phyloP scores from a whole-genome alignment of 2,113 vertebrate genomes.

The Podocnemis expansa region DNA sequence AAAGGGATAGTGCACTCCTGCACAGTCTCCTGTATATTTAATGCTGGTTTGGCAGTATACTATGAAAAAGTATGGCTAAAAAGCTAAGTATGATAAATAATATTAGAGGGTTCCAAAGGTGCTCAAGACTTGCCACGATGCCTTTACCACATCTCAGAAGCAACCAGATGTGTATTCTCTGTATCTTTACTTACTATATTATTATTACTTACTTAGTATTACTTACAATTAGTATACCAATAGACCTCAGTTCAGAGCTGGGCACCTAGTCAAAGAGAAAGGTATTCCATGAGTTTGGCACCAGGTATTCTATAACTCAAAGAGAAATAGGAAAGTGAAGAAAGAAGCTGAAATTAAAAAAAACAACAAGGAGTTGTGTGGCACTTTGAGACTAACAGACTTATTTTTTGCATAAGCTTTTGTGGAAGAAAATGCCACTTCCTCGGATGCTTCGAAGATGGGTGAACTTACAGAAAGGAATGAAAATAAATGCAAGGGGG shows the following conservation, averaged over 20 bases:
- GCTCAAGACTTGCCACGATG: neutral
- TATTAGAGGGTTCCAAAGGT: neutral
- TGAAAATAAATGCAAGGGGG: too few relatives aligned
- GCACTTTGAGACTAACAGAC: too few relatives aligned
- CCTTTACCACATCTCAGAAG: neutral
- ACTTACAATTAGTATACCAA: too few relatives aligned
- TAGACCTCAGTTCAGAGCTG: neutral
- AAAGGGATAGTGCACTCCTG: neutral
- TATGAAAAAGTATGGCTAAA: neutral
- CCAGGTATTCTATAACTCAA: neutral
- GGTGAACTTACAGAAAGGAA: too few relatives aligned
- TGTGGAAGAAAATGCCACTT: too few relatives aligned
- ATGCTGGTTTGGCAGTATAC: neutral
- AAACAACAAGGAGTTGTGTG: too few relatives aligned
- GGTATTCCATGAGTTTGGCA: neutral
- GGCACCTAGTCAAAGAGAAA: neutral
- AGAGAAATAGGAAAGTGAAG: neutral
- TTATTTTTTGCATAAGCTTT: too few relatives aligned
- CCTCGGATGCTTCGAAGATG: too few relatives aligned
- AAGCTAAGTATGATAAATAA: neutral
- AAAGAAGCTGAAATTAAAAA: neutral
- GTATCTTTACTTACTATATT: neutral
- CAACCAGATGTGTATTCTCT: neutral
- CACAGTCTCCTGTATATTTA: neutral
- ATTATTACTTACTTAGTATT: too few relatives aligned